Base-by-base conservation (phyloP, 2,888 invertebrate species). In the Strigamia maritima region DNA sequence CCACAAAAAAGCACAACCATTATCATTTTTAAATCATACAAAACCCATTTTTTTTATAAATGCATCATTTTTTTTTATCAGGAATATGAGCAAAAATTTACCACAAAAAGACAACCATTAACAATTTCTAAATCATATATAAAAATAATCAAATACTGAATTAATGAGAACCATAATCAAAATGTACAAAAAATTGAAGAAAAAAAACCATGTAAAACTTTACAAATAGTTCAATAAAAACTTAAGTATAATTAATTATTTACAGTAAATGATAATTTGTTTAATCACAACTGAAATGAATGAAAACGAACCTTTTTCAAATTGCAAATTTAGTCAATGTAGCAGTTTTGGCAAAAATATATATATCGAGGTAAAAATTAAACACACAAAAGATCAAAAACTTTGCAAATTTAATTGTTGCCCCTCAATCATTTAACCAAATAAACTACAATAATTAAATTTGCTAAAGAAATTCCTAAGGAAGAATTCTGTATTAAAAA, bases 401-500 rank as follows among this genome's bases (percentile, higher is more conserved):
- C 19, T 54, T 54, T 54, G 54, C 7, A n/a, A 54, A 54, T 70
- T 70, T 16, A 26, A 70, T 28, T 26, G 26, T 28, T 70, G 26
- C 24, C 70, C 70, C 28, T 28, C 6, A 26, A 70, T 28, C 7
- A 70, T 26, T 28, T 4, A 24, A n/a, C 22, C 24, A 65, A 70
- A 70, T 35, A 28, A 12, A 26, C 70, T 70, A 70, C 70, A 16
- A 26, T 70, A 70, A 70, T 70, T 70, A 70, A 70, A 28, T 28
- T 70, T 70, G 70, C 70, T 26, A 70, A 70, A 70, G 70, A 70
- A 70, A 70, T 70, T 28, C 28, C 70, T 70, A 70, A 70, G 70
- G n/a, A 70, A 70, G 70, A 70, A 70, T 70, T 70, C 70, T 28
- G 28, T 28, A 24, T 70, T 70, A 70, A 4, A 70, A 54, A 10